These are phyloP conservation scores for Metopolophium dirhodum DNA, from an alignment of 1,140 invertebrate genomes.

Conservation along the genomic window DNA sequence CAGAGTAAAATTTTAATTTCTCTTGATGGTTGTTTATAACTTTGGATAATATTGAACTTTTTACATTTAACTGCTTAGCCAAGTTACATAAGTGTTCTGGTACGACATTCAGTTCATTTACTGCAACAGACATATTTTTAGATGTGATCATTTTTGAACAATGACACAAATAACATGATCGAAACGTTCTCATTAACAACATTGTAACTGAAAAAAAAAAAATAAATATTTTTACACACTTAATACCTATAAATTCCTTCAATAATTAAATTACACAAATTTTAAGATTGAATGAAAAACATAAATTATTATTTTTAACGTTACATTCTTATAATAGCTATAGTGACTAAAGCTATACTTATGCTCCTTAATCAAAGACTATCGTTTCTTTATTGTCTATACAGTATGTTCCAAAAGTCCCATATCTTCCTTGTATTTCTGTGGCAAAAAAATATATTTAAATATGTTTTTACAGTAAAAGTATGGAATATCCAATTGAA, in stretches of 20 bases:
- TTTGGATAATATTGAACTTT: neutral
- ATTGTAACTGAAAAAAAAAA: constrained; percentile 1
- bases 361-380: neutral
- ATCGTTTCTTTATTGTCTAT: too few species aligned
- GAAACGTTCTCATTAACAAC: neutral
- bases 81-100: neutral
- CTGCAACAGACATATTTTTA: neutral
- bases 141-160: neutral
- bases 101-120: neutral
- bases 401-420: too few species aligned
- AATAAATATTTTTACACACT: neutral
- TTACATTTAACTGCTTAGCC: constrained; percentile 35
- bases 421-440: too few species aligned
- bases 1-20: constrained; percentile 9
- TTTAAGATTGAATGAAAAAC: neutral
- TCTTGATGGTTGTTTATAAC: constrained; percentile 38
- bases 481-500: too few species aligned
- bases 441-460: too few species aligned
- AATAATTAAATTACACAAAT: neutral
- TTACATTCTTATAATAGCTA: neutral
- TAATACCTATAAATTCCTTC: neutral
- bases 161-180: neutral
- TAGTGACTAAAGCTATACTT: neutral
- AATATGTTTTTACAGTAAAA: too few species aligned
- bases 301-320: neutral